Percentiles rank a stretch among this genome's conserved stretches.
These are phyloP conservation scores for Sinocyclocheilus maitianheensis DNA, from an alignment of 2,113 vertebrate species.

Conservation along the genomic window DNA sequence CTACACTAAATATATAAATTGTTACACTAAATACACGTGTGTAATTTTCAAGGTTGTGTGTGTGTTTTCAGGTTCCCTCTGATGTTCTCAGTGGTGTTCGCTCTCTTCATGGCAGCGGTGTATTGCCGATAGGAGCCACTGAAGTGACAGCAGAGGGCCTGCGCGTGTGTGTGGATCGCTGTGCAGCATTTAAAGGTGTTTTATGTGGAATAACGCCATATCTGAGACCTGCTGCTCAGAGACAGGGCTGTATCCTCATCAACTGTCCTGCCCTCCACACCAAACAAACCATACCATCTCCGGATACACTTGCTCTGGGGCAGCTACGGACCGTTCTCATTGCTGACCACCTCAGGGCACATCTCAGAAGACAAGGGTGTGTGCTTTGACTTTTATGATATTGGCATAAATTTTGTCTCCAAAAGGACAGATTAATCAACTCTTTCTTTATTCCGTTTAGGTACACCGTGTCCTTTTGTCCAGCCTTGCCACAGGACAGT, in stretches of 20 bases:
- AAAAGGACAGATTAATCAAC: background rate
- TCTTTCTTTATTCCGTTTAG: slow-evolving; percentile 58
- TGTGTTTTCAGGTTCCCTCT: slow-evolving; percentile 79
- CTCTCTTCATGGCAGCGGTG: slow-evolving; percentile 73
- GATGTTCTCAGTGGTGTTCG: slow-evolving; percentile 72
- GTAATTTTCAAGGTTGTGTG: background rate
- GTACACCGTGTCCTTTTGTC: slow-evolving; percentile 75
- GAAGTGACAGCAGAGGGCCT: slow-evolving; percentile 81
- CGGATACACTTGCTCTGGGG: slow-evolving; percentile 73
- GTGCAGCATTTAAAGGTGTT: slow-evolving; percentile 78
- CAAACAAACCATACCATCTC: slow-evolving; percentile 65
- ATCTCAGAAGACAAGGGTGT: slow-evolving; percentile 82
- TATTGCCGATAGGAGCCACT: slow-evolving; percentile 80
- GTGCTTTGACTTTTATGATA: background rate
- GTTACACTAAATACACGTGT: too few species aligned
- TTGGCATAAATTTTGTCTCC: background rate
- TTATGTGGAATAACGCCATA: slow-evolving; percentile 68
- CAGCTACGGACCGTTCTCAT: slow-evolving; percentile 87
- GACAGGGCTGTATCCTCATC: slow-evolving; percentile 75
- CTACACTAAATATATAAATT: too few species aligned
- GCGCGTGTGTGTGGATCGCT: slow-evolving; percentile 79
- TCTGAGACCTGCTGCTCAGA: slow-evolving; percentile 62
- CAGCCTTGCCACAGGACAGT: slow-evolving; percentile 71
- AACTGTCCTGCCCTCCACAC: slow-evolving; percentile 83
- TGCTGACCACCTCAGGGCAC: slow-evolving; percentile 84